Evolutionary conservation across 1,140 invertebrate genomes (phyloP).

Genomic region (Achroia grisella): DNA sequence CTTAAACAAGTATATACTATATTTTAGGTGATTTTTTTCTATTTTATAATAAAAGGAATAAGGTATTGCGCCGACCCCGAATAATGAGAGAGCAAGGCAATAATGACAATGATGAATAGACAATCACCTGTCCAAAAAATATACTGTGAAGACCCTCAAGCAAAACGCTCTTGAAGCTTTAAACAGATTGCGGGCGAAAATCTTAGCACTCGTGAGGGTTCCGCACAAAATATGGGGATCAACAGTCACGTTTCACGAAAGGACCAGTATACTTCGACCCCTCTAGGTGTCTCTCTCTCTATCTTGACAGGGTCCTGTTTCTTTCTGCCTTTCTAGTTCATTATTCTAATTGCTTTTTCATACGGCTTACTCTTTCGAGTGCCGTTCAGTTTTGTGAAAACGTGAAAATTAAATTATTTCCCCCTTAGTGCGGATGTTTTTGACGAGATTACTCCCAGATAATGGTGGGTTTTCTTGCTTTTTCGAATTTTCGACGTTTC

Average conservation of each 20-base stretch:
- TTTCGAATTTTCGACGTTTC: conserved; percentile 8
- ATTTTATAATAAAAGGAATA: no score
- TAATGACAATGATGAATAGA: conserved; percentile 4
- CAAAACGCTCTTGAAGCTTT: conserved; percentile 18
- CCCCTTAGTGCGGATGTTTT: conserved; percentile 33
- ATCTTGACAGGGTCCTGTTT: conserved; percentile 11
- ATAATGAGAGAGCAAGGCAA: no score
- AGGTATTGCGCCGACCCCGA: no score
- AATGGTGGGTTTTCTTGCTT: conserved; percentile 29
- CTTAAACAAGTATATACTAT: no score
- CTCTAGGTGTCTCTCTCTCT: not conserved
- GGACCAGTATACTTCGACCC: conserved; percentile 18
- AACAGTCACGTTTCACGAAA: conserved; percentile 14
- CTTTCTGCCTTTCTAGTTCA: conserved; percentile 46
- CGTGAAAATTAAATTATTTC: conserved; percentile 64
- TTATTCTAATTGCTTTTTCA: conserved; percentile 71
- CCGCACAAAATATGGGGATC: conserved; percentile 21
- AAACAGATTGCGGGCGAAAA: conserved; percentile 51
- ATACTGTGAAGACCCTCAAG: conserved; percentile 24
- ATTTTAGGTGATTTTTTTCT: no score
- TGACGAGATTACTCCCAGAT: conserved; percentile 53
- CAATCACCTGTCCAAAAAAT: conserved; percentile 49
- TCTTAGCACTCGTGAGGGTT: conserved; percentile 39
- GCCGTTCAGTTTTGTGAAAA: conserved; percentile 44
- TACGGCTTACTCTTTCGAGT: conserved; percentile 57